phyloP scores from a whole-genome alignment of 2,113 vertebrate genomes.

The Euleptes europaea region DNA sequence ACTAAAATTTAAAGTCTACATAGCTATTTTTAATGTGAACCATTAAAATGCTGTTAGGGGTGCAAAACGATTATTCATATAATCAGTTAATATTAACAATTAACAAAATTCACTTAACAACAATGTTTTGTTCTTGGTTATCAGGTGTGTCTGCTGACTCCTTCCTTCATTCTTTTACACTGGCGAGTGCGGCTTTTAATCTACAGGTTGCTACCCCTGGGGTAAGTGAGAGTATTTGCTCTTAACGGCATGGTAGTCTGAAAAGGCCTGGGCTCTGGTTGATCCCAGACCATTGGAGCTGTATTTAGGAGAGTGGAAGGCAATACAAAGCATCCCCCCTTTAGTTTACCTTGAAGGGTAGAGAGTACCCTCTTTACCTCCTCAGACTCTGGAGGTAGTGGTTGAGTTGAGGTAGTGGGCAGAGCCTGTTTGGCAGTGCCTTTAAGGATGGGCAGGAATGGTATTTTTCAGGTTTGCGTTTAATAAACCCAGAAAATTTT shows the following conservation, averaged over 20 bases:
- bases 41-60: neutral
- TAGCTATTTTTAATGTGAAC: neutral
- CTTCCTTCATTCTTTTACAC: constrained; percentile 88
- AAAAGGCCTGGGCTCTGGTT: too few species aligned
- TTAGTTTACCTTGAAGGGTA: too few species aligned
- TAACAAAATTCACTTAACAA: too few species aligned
- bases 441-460: too few species aligned
- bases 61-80: neutral
- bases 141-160: constrained; percentile 91
- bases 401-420: too few species aligned
- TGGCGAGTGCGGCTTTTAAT: constrained; percentile 87
- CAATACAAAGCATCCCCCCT: too few species aligned
- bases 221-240: constrained; percentile 74
- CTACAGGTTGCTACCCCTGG: constrained; percentile 94
- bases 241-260: neutral
- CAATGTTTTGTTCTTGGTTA: neutral
- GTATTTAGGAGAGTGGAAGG: too few species aligned
- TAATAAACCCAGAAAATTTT: too few species aligned
- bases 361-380: neutral
- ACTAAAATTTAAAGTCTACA: neutral
- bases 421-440: neutral
- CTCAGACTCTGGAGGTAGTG: neutral
- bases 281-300: too few species aligned
- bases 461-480: too few species aligned
- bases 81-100: accelerated